Evolutionary conservation across 1,140 invertebrate genomes (phyloP).

Genomic region (Atopsyche davidsoni): DNA sequence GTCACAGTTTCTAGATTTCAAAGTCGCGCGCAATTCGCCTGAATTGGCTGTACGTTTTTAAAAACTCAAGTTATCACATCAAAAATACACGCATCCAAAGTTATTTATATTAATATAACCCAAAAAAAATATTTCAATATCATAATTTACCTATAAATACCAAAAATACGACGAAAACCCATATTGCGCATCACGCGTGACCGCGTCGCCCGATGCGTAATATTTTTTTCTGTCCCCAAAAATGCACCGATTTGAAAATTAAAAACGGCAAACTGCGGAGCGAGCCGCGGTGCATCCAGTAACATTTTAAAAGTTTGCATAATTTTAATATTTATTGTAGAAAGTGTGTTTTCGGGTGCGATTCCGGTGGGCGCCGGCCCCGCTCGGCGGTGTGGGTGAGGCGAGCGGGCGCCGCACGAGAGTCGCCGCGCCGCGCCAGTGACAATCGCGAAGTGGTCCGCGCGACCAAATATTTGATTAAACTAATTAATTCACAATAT

Average conservation of each 20-base stretch:
- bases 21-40: too few species aligned
- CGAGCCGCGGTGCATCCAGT: background rate
- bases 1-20: too few species aligned
- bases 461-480: too few species aligned
- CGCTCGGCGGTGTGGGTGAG: slow-evolving; percentile 1
- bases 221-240: slow-evolving; percentile 24
- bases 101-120: too few species aligned
- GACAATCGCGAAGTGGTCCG: too few species aligned
- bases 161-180: slow-evolving; percentile 2
- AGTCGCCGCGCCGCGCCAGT: slow-evolving; percentile 1
- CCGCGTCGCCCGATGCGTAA: slow-evolving; percentile 13
- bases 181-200: slow-evolving; percentile 3
- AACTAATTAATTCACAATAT: too few species aligned
- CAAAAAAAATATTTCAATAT: too few species aligned
- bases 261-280: background rate
- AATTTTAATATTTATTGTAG: slow-evolving; percentile 9
- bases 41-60: too few species aligned
- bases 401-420: background rate
- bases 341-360: slow-evolving; percentile 10
- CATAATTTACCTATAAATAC: too few species aligned
- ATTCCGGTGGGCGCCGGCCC: slow-evolving; percentile 1
- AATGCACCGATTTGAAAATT: background rate
- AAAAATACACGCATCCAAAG: too few species aligned
- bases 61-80: too few species aligned
- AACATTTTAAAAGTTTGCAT: slow-evolving; percentile 26